These are phyloP conservation scores for Dryococelus australis DNA, from an alignment of 2,888 invertebrate species.

Conservation along the genomic window DNA sequence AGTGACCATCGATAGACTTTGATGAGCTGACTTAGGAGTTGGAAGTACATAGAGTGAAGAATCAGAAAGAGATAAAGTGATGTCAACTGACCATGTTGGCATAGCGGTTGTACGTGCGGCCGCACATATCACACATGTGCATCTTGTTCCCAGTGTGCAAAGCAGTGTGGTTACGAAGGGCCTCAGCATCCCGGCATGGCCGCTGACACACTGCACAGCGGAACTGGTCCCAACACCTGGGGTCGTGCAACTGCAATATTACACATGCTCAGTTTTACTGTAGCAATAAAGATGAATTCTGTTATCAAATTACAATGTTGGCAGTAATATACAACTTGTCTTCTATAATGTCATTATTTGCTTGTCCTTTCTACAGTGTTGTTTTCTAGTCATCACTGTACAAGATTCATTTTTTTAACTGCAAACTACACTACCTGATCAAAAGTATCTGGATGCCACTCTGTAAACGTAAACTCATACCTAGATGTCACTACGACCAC, in stretches of 20 bases:
- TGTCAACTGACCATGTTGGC: conserved; percentile 51
- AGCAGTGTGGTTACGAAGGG: conserved; percentile 50
- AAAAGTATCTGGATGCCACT: no score
- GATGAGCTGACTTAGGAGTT: no score
- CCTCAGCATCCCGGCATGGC: conserved; percentile 50
- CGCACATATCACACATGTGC: conserved; percentile 52
- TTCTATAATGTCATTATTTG: background rate
- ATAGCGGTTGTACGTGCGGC: conserved; percentile 50
- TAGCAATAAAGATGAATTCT: background rate
- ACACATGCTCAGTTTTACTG: background rate
- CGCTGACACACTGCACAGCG: conserved; percentile 48
- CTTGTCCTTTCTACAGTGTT: no score
- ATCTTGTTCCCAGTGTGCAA: conserved; percentile 51
- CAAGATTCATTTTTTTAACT: no score
- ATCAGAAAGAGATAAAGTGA: background rate
- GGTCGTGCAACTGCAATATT: conserved; percentile 42
- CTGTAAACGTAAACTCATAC: no score
- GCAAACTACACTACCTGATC: no score
- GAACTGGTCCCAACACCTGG: conserved; percentile 43
- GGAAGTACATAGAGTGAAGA: background rate
- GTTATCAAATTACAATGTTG: no score
- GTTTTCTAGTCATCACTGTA: no score
- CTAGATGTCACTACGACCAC: no score
- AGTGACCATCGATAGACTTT: no score
- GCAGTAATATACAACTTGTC: background rate